Evolutionary conservation across 2,797 vertebrate species (phyloP), one percentile per base, ranked within the genome.

Genomic region (Dipus sagitta): DNA sequence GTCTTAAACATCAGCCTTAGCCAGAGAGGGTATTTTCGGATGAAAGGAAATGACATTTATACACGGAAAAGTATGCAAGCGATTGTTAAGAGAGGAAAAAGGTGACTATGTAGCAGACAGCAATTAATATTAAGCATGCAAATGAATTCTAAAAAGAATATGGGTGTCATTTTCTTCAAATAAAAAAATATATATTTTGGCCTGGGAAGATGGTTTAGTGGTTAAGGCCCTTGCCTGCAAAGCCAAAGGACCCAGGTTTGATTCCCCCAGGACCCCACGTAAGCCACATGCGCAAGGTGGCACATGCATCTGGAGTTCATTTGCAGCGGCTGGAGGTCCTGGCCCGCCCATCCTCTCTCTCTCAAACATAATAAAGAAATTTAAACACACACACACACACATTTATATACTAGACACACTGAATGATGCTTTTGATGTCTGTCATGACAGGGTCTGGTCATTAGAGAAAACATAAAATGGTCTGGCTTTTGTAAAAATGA

Each of bases 401-500:
- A 47, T 47, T 47, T 47, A 47, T 47, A 47, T 47, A 47, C 81
- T 74, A 60, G 65, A 26, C 21, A 85, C 81, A 34, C 3, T 34
- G 58, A 89, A 52, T 14, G 13, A 87, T 74, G 17, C 4, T 90
- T 93, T 89, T 83, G 17, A 32, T 70, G 79, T 11, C 23, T 75
- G 12, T 24, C 71, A 6, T 64, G 70, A 28, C 6, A 79, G 24
- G 68, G 26, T 58, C 54, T 58, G 54, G 0, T 68, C 52, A 71
- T 38, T 62, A 68, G 11, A 77, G 81, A 94, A 83, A 93, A 58
- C 24, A 21, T 60, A 77, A 47, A 28, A 42, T 64, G 21, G 78
- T 86, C 28, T 86, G n/a, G 12, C 58, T 90, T 93, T 81, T 94
- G 34, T 83, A 58, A 21, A 54, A 83, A 54, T 80, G 34, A 75